Evolutionary conservation across 64 coral and sea anemone genomes (phyloP).

Genomic region (Actinia equina): DNA sequence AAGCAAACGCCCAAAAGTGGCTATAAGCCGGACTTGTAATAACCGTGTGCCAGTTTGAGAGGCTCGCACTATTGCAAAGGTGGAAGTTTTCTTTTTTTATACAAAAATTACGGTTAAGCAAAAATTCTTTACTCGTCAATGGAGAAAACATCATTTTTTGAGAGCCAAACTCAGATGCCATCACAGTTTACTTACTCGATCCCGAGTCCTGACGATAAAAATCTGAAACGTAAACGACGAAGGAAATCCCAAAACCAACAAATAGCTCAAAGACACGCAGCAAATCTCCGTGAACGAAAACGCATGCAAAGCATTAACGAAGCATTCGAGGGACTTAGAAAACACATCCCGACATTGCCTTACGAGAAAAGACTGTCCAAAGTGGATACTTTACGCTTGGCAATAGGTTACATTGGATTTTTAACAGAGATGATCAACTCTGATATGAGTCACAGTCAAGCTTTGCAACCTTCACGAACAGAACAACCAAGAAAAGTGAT

Average conservation of each 20-base stretch:
- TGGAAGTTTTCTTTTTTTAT: slow-evolving; percentile 29
- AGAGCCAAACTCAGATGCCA: slow-evolving; percentile 45
- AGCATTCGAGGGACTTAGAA: slow-evolving; percentile 95
- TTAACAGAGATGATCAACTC: slow-evolving; percentile 96
- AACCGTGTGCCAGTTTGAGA: slow-evolving; percentile 45
- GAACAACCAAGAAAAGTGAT: slow-evolving; percentile 98
- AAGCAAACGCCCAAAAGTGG: slow-evolving; percentile 52
- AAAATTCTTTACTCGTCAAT: slow-evolving; percentile 47
- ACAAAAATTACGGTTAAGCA: slow-evolving; percentile 20
- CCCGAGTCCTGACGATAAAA: slow-evolving; percentile 63
- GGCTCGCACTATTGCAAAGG: slow-evolving; percentile 22
- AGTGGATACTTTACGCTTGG: slow-evolving; percentile 90
- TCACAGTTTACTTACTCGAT: slow-evolving; percentile 56
- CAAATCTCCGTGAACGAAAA: slow-evolving; percentile 94
- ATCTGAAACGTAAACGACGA: slow-evolving; percentile 69
- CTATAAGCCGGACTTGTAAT: slow-evolving; percentile 57
- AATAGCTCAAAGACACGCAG: slow-evolving; percentile 89
- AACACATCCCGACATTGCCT: slow-evolving; percentile 96
- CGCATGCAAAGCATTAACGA: slow-evolving; percentile 99
- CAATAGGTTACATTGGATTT: slow-evolving; percentile 99
- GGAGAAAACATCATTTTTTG: slow-evolving; percentile 53
- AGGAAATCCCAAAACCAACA: slow-evolving; percentile 90
- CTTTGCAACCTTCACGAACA: slow-evolving; percentile 73
- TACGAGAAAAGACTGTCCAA: slow-evolving; percentile 99
- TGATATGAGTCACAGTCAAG: slow-evolving; percentile 87